Base-by-base conservation (phyloP, 2,797 vertebrate genomes). In the Lithobates pipiens region DNA sequence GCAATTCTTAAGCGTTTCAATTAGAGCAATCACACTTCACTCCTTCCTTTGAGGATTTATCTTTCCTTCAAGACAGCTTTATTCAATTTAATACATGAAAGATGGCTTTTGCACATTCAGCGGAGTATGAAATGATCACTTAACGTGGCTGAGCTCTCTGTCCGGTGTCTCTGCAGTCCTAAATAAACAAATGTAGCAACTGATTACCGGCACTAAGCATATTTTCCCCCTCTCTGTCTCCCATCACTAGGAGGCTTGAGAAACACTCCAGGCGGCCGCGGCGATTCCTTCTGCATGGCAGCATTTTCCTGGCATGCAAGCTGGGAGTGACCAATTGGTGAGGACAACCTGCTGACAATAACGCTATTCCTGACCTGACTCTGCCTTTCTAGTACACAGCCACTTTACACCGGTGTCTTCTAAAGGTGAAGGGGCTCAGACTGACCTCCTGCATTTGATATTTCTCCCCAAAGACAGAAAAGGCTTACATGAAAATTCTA, bases 231-330 rank as follows among this genome's bases (percentile, higher is more conserved):
- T 25, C 67, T 42, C 74, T 42, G 73, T 42, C 70, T 57, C 42
- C 71, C 27, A 86, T 83, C 80, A 68, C 75, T 69, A 67, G 72
- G 42, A 78, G 21, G 75, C 13, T 44, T 46, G 63, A 61, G 67
- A 77, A 86, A 77, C 80, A 77, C 46, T 73, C 25, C 74, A 77
- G 74, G 74, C 80, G 73, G 68, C 54, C 80, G 77, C 57, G 42
- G 68, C 77, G 65, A 83, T 86, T 86, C 57, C 76, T 86, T 86
- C 85, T 86, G 85, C 85, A 77, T 86, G 85, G 85, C 18, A 83
- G 85, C 80, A 16, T 75, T 86, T 67, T 86, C 39, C 80, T 86
- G 85, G 76, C 85, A 86, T 86, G 85, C 85, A 83, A 86, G 61
- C 80, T 82, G 67, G 79, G 78, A 82, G 67, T 77, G 85, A 67